Conservation (phyloP, 1,140 invertebrate genomes). For the Zophobas morio region DNA sequence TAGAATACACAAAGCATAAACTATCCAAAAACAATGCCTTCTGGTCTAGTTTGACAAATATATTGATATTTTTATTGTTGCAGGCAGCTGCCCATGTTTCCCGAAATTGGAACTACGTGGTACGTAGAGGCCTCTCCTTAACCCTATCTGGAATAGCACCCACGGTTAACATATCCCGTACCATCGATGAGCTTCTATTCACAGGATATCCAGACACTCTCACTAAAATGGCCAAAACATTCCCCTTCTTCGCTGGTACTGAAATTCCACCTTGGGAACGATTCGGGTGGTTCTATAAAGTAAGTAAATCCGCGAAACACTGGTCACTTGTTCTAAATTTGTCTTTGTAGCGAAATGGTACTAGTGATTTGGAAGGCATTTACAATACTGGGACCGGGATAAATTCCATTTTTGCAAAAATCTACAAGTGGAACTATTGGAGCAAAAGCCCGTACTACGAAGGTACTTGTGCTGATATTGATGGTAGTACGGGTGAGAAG, state of each 20-base stretch:
- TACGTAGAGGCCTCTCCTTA: constrained; percentile 74
- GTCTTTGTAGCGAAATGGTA: constrained; percentile 70
- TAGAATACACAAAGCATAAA: too few relatives aligned
- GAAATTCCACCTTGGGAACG: constrained; percentile 76
- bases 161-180: constrained; percentile 75
- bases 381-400: constrained; percentile 59
- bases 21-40: too few relatives aligned
- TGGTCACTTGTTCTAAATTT: not conserved
- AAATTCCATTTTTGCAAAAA: constrained; percentile 68
- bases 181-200: constrained; percentile 82
- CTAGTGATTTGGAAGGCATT: constrained; percentile 57
- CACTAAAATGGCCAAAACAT: constrained; percentile 75
- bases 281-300: constrained; percentile 89
- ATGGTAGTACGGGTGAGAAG: constrained; percentile 84
- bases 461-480: constrained; percentile 61
- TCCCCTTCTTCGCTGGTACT: constrained; percentile 70
- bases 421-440: constrained; percentile 72
- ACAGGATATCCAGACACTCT: constrained; percentile 82
- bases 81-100: constrained; percentile 79
- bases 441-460: constrained; percentile 69
- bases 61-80: constrained; percentile 55
- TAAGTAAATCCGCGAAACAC: constrained; percentile 64
- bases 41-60: constrained; percentile 38
- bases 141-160: constrained; percentile 69
- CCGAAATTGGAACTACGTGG: constrained; percentile 70